Evolutionary conservation across 2,888 invertebrate genomes (phyloP).

Genomic region (Aradus depressus): DNA sequence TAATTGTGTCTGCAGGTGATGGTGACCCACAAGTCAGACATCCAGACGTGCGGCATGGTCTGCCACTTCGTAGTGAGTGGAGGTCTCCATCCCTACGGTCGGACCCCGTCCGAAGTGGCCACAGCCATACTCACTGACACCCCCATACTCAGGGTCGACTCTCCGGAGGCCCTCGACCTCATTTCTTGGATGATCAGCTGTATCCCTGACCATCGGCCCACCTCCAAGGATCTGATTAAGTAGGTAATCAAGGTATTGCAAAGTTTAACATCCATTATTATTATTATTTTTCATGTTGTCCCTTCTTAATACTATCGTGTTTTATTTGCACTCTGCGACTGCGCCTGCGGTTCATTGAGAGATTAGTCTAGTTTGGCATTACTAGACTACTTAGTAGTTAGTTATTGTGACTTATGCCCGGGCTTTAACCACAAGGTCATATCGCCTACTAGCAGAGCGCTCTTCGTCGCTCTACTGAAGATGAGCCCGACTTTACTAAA

Average conservation of each 20-base stretch:
- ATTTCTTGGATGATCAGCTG: slow-evolving; percentile 38
- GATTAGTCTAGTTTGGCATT: no score
- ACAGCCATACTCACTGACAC: slow-evolving; percentile 31
- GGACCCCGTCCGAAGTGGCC: slow-evolving; percentile 36
- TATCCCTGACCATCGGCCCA: slow-evolving; percentile 36
- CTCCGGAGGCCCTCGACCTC: slow-evolving; percentile 36
- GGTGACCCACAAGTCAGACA: slow-evolving; percentile 34
- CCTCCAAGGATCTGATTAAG: slow-evolving; percentile 37
- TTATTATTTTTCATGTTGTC: not conserved
- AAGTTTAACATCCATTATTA: not conserved
- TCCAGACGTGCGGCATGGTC: slow-evolving; percentile 36
- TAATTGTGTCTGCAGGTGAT: slow-evolving; percentile 4
- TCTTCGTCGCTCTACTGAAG: no score
- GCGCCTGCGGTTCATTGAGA: no score
- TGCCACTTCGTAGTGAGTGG: slow-evolving; percentile 38
- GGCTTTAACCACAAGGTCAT: no score
- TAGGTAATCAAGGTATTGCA: slow-evolving; percentile 27
- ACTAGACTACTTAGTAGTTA: no score
- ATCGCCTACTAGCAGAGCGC: no score
- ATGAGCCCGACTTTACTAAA: no score
- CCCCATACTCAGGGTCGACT: slow-evolving; percentile 11
- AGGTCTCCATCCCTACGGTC: slow-evolving; percentile 39
- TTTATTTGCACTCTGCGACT: no score
- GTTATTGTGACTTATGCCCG: no score
- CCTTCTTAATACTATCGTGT: no score